These are phyloP conservation scores for Chydorus sphaericus DNA, from an alignment of 2,888 invertebrate genomes.

Conservation along the genomic window DNA sequence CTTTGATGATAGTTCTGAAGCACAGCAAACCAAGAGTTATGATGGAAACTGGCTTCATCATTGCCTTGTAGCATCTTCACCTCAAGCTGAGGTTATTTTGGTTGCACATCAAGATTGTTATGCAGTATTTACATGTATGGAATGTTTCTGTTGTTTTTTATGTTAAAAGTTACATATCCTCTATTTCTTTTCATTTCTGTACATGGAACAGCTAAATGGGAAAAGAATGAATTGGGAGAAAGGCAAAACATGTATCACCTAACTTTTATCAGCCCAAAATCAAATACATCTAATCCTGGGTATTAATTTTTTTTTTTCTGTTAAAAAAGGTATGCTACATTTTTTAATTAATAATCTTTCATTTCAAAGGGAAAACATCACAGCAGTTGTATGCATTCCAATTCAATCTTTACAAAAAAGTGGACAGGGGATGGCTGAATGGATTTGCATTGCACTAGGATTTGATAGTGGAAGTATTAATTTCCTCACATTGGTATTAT, in stretches of 20 bases:
- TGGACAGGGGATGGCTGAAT: slow-evolving; percentile 57
- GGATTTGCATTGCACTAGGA: slow-evolving; percentile 83
- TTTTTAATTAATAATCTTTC: background rate
- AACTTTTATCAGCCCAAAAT: slow-evolving; percentile 40
- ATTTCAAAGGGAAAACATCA: slow-evolving; percentile 26
- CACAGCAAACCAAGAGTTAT: background rate
- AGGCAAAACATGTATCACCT: slow-evolving; percentile 34
- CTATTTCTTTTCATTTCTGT: slow-evolving; percentile 14
- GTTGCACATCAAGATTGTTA: slow-evolving; percentile 35
- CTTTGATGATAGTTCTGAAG: background rate
- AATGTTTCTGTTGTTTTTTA: slow-evolving; percentile 1
- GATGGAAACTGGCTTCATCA: slow-evolving; percentile 53
- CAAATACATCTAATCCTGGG: slow-evolving; percentile 36
- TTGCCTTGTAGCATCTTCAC: slow-evolving; percentile 50
- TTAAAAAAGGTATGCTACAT: background rate
- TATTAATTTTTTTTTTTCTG: background rate
- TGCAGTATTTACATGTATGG: slow-evolving; percentile 11
- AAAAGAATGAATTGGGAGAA: slow-evolving; percentile 27
- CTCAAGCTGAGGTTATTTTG: slow-evolving; percentile 53
- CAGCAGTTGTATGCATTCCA: slow-evolving; percentile 36
- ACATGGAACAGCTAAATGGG: slow-evolving; percentile 42
- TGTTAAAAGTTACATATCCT: background rate
- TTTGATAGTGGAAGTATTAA: slow-evolving; percentile 68
- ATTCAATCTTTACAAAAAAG: slow-evolving; percentile 37
- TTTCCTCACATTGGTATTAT: slow-evolving; percentile 64